Percentiles rank a stretch among this genome's conserved stretches.
phyloP scores from a whole-genome alignment of 2,888 invertebrate genomes.

The Brachypalpus laphriformis region DNA sequence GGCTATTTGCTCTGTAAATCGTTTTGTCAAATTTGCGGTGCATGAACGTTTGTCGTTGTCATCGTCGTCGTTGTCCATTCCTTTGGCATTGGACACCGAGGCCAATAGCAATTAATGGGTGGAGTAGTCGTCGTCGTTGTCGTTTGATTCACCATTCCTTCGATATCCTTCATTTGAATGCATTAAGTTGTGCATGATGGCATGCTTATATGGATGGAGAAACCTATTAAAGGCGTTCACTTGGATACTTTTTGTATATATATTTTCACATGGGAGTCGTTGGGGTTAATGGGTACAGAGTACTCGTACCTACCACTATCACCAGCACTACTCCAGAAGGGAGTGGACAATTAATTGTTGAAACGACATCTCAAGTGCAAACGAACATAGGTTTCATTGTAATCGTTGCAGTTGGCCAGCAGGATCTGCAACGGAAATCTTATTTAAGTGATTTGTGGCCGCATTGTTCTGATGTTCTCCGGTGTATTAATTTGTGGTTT shows the following conservation, averaged over 20 bases:
- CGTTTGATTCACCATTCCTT: conserved; percentile 40
- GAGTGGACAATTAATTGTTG: conserved; percentile 50
- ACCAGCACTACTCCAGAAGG: background rate
- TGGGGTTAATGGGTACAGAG: conserved; percentile 6
- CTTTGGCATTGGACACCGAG: conserved; percentile 30
- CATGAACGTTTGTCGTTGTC: conserved; percentile 40
- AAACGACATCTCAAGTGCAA: conserved; percentile 46
- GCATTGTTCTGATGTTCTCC: conserved; percentile 4
- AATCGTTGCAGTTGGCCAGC: conserved; percentile 12
- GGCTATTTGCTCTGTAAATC: conserved; percentile 69
- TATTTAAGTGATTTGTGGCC: conserved; percentile 35
- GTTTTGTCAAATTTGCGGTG: conserved; percentile 65
- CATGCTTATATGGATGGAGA: background rate
- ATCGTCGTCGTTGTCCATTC: conserved; percentile 6
- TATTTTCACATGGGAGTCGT: conserved; percentile 28
- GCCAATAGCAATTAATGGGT: conserved; percentile 67
- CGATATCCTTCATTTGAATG: conserved; percentile 54
- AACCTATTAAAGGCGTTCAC: conserved; percentile 20
- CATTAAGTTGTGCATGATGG: conserved; percentile 42
- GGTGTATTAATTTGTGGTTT: conserved; percentile 17
- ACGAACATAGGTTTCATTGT: background rate
- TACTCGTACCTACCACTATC: background rate
- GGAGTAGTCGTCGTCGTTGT: conserved; percentile 5
- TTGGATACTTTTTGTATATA: conserved; percentile 13
- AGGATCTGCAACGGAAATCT: background rate